These are phyloP conservation scores for Cephalopterus ornatus DNA, from an alignment of 2,113 vertebrate species.

Conservation along the genomic window DNA sequence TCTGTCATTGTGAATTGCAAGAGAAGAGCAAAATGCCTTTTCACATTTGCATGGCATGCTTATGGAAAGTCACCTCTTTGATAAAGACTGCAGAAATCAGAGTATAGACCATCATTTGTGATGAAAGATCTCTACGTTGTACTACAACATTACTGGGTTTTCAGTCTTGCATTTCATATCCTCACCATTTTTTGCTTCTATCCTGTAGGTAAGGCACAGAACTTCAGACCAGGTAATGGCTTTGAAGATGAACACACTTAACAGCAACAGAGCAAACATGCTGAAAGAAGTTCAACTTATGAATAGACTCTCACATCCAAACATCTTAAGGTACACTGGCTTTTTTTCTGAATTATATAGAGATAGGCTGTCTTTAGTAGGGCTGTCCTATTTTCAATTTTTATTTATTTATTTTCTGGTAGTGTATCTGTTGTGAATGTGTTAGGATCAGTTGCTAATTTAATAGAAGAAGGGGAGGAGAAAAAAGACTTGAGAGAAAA, in stretches of 20 bases:
- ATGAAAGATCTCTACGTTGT: neutral
- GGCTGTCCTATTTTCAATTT: neutral
- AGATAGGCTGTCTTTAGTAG: neutral
- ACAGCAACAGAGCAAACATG: constrained; percentile 97
- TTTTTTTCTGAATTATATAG: neutral
- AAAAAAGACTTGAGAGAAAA: neutral
- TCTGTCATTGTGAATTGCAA: neutral
- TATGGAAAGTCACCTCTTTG: neutral
- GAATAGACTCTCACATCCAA: constrained; percentile 95
- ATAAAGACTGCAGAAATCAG: neutral
- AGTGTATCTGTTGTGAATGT: neutral
- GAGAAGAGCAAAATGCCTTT: neutral
- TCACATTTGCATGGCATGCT: neutral
- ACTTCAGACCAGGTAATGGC: constrained; percentile 96
- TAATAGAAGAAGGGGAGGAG: neutral
- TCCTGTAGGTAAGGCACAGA: constrained; percentile 87
- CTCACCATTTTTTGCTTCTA: neutral
- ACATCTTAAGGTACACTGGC: constrained; percentile 87
- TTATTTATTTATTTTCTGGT: neutral
- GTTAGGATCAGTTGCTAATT: neutral
- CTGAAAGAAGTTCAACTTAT: constrained; percentile 95
- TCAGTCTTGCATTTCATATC: neutral
- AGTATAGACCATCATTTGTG: neutral
- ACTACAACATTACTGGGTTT: neutral
- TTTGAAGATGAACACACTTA: constrained; percentile 97